These are phyloP conservation scores for Auanema freiburgensis DNA, from an alignment of 2,888 invertebrate species.

Conservation along the genomic window DNA sequence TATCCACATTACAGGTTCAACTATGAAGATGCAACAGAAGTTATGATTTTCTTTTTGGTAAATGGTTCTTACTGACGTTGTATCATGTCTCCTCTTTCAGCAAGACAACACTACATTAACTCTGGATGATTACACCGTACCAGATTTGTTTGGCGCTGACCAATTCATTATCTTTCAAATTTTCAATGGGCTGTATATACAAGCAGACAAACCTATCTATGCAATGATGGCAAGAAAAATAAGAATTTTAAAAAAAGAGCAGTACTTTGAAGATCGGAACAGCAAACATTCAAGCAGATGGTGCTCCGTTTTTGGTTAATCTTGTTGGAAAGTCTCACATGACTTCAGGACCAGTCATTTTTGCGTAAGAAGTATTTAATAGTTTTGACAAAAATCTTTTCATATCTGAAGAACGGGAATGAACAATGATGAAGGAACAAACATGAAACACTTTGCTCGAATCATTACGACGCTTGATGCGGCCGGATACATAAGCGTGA, in stretches of 20 bases:
- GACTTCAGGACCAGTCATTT: conserved; percentile 9
- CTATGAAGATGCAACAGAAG: conserved; percentile 18
- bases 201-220: conserved; percentile 16
- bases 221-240: conserved; percentile 9
- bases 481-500: conserved; percentile 13
- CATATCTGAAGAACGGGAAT: conserved; percentile 11
- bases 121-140: not conserved
- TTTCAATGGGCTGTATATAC: conserved; percentile 5
- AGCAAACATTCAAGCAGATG: conserved; percentile 7
- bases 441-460: conserved; percentile 15
- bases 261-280: conserved; percentile 12
- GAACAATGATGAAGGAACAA: conserved; percentile 9
- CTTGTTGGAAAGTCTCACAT: conserved; percentile 8
- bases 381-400: too few relatives aligned
- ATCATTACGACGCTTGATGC: conserved; percentile 11
- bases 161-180: conserved; percentile 8
- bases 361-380: conserved; percentile 9
- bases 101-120: conserved; percentile 6
- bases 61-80: not conserved
- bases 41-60: conserved; percentile 19
- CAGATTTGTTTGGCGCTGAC: not conserved
- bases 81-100: conserved; percentile 1
- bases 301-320: conserved; percentile 19
- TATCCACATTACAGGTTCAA: conserved; percentile 18
- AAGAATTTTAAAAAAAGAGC: too few relatives aligned